Evolutionary conservation across 2,113 vertebrate species (phyloP), one percentile per base, ranked within the genome.

Genomic region (Ornithorhynchus anatinus): DNA sequence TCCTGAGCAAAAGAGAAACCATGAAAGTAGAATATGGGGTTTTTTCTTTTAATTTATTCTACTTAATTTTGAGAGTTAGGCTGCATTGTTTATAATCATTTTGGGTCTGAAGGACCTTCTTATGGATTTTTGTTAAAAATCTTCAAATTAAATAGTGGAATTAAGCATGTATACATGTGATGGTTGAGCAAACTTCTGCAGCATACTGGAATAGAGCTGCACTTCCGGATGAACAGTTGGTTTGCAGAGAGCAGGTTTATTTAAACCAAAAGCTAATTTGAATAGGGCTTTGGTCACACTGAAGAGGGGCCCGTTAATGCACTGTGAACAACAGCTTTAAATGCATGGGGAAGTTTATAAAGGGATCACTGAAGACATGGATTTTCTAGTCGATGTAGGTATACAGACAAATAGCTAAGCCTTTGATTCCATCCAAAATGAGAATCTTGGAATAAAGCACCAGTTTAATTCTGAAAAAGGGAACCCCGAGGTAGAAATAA

Each of bases 401-500:
- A 64, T 32, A 32, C 42, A 10, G 20, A 68, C 43, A 45, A 11
- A 22, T 10, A 45, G n/a, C 23, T 19, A 56, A 68, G 27, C 53
- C 40, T 64, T 58, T 75, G 65, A 38, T 19, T 67, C 35, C 31
- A 29, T 33, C 59, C 9, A 48, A 59, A 59, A 75, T 58, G 65
- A 78, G 48, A 69, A 15, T 86, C 86, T 89, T 77, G 69, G 62
- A 84, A 81, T 23, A 35, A 38, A 59, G 42, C 54, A 68, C 78
- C 63, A 70, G 70, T 77, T 80, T 67, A 70, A 75, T 62, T 68
- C 32, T 84, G 71, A 88, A 86, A 85, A 86, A 69, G 58, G 82
- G 48, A 62, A 48, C 87, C 87, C 71, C 70, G 44, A 66, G 56
- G 74, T 40, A 86, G 91, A 81, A 72, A 86, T 88, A 88, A 93